Base-by-base conservation (phyloP, 2,797 vertebrate genomes). In the Toxotes lorentzi region DNA sequence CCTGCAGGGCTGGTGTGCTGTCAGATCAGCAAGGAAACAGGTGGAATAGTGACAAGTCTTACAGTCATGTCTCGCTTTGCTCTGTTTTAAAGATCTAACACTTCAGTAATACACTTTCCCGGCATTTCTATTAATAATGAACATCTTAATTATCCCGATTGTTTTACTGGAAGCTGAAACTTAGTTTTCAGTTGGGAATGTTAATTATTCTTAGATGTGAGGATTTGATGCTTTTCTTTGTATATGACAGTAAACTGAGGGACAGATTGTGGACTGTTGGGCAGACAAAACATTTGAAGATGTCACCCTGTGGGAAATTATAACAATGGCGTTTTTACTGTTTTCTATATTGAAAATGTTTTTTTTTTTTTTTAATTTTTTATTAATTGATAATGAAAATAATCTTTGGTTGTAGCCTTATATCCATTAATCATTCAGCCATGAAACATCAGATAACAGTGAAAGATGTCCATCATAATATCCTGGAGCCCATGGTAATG, bases 11-110 rank as follows among this genome's bases (percentile, higher is more conserved):
- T 51, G 38, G 1, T 73, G 32, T 67, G 64, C 47, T 54, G 81
- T 65, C 63, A 70, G 38, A 76, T 38, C 59, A 30, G 60, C 6
- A 10, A 30, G 23, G 70, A 70, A 70, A 61, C 41, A 8, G 41
- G 32, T 76, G 53, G 3, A 57, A 45, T n/a, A 32, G 14, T 41
- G 47, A 32, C 23, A 16, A 17, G n/a, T 48, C 60, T 27, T 16
- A 8, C 24, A 32, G 27, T 54, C 1, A 24, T 57, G 10, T 16
- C 10, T 21, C 0, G 17, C 32, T 70, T 48, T 62, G 21, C 1
- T 56, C 8, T 41, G 51, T 9, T 51, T 66, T 4, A 21, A 27
- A 57, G 5, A 56, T 19, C 0, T 21, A 5, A 27, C 19, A 7
- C 21, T n/a, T 7, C 10, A 23, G 13, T 40, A 0, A 17, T 10